Evolutionary conservation across 2,888 invertebrate genomes (phyloP).

Genomic region (Linnaemya tessellans): DNA sequence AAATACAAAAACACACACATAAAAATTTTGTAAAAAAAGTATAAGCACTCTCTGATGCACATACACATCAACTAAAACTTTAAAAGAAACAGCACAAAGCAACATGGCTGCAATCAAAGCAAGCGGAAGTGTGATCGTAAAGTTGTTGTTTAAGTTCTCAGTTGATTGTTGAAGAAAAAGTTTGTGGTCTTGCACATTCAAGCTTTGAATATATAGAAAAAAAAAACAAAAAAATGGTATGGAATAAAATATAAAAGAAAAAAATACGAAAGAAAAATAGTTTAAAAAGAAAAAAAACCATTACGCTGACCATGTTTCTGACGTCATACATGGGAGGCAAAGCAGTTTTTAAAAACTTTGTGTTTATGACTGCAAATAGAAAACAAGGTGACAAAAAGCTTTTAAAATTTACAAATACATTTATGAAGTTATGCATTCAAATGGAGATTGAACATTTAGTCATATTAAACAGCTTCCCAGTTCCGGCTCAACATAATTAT

Average conservation of each 20-base stretch:
- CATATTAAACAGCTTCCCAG: too few species aligned
- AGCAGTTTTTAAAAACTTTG: background rate
- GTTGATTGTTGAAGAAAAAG: conserved; percentile 37
- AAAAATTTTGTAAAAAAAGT: conserved; percentile 31
- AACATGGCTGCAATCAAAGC: conserved; percentile 75
- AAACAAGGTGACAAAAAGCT: background rate
- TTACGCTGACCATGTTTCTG: background rate
- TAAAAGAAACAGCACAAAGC: conserved; percentile 77
- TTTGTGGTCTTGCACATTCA: conserved; percentile 22
- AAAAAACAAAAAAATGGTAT: background rate
- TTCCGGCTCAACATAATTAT: too few species aligned
- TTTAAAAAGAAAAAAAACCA: background rate
- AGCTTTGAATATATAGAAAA: conserved; percentile 9
- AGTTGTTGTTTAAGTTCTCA: conserved; percentile 67
- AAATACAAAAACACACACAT: background rate
- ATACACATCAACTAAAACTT: conserved; percentile 39
- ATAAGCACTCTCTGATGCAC: background rate
- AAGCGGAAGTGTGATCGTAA: conserved; percentile 75
- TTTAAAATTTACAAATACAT: too few species aligned
- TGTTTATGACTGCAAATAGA: background rate
- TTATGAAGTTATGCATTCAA: too few species aligned
- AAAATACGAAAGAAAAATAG: background rate
- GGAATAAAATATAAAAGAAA: too few species aligned
- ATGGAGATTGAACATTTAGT: too few species aligned
- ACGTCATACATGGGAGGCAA: background rate